A percentile compares a stretch with the other conserved stretches of the same genome.
Conservation (phyloP, 1,140 invertebrate genomes). For the Bursaphelenchus mucronatus region DNA sequence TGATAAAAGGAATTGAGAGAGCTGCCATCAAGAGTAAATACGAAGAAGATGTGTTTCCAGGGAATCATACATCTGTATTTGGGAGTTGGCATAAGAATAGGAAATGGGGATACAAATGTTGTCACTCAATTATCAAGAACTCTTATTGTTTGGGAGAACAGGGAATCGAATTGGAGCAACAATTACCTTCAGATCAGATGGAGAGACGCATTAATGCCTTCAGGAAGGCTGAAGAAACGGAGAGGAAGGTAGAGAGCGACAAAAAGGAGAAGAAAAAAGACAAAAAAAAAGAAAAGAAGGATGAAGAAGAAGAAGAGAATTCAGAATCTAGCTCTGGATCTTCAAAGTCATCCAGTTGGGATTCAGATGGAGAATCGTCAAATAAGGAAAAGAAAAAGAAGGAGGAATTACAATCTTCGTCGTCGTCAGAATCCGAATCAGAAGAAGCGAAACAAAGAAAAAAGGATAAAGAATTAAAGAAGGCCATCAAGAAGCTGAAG, state of each 20-base stretch:
- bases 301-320: constrained; percentile 37
- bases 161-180: constrained; percentile 61
- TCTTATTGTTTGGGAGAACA: constrained; percentile 73
- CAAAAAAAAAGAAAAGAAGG: background rate
- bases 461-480: constrained; percentile 15
- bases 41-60: constrained; percentile 74
- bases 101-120: constrained; percentile 88
- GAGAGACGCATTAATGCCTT: too few relatives aligned
- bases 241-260: constrained; percentile 14
- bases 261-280: constrained; percentile 32
- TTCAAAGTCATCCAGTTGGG: too few relatives aligned
- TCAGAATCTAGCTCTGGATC: too few relatives aligned
- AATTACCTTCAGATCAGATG: constrained; percentile 19
- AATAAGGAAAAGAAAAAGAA: constrained; percentile 11
- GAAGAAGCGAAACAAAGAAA: constrained; percentile 23
- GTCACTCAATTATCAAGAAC: constrained; percentile 84
- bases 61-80: constrained; percentile 71
- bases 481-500: constrained; percentile 27
- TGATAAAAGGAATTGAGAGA: constrained; percentile 80
- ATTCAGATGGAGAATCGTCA: too few relatives aligned
- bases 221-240: constrained; percentile 17
- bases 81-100: constrained; percentile 89
- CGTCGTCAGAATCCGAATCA: constrained; percentile 19
- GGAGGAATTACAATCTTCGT: constrained; percentile 11
- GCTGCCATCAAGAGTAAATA: constrained; percentile 79